Evolutionary conservation across 2,888 invertebrate species (phyloP).

Genomic region (Lycocerus yunnanus): DNA sequence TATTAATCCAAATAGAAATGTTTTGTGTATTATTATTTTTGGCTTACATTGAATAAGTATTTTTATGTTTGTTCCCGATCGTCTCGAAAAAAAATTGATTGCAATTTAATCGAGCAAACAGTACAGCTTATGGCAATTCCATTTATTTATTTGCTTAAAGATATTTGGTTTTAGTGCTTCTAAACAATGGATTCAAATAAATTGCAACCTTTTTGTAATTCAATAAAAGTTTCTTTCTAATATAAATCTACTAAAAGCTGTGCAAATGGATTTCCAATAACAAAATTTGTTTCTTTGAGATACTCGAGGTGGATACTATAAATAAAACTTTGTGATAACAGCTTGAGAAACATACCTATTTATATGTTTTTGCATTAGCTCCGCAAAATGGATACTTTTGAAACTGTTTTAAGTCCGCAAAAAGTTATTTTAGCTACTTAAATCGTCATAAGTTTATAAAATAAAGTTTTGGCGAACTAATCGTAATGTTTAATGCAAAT

Average conservation of each 20-base stretch:
- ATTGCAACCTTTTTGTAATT: neutral
- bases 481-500: no score
- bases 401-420: no score
- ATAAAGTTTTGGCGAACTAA: no score
- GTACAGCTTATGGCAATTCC: neutral
- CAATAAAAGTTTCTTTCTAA: neutral
- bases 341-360: no score
- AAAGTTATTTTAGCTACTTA: no score
- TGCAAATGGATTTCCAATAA: neutral
- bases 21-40: neutral
- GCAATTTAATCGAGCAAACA: conserved; percentile 18
- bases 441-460: no score
- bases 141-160: neutral
- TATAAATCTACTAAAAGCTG: neutral
- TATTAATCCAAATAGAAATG: neutral
- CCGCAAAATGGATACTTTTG: no score
- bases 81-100: conserved; percentile 8
- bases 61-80: neutral
- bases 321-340: neutral
- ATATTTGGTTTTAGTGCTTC: neutral
- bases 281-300: neutral
- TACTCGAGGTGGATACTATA: neutral
- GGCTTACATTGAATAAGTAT: neutral
- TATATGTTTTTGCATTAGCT: no score
- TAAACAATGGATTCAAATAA: neutral